Evolutionary conservation across 2,113 vertebrate genomes (phyloP).

Genomic region (Lutjanus erythropterus): DNA sequence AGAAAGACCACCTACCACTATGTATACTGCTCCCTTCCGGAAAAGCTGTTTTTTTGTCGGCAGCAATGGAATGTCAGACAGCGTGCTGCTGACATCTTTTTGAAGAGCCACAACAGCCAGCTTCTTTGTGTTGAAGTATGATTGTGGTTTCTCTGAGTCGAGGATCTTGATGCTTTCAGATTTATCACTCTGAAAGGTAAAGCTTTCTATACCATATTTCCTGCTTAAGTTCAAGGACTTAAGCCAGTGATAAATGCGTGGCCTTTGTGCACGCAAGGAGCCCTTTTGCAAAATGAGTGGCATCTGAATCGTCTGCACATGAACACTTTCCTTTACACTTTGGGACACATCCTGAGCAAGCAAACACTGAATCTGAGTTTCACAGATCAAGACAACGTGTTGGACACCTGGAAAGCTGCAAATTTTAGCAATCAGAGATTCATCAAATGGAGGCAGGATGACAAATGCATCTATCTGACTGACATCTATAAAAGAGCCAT

Average conservation of each 20-base stretch:
- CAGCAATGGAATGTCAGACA: slow-evolving; percentile 82
- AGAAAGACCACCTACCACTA: slow-evolving; percentile 88
- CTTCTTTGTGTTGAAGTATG: slow-evolving; percentile 83
- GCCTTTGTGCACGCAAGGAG: slow-evolving; percentile 76
- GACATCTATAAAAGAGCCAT: slow-evolving; percentile 53
- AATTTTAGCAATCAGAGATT: slow-evolving; percentile 69
- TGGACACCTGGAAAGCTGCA: slow-evolving; percentile 65
- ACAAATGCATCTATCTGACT: slow-evolving; percentile 80
- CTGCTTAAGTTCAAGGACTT: slow-evolving; percentile 78
- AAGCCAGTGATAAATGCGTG: slow-evolving; percentile 82
- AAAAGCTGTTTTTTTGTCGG: slow-evolving; percentile 80
- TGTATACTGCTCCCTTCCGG: slow-evolving; percentile 83
- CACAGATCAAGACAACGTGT: slow-evolving; percentile 84
- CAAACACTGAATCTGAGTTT: slow-evolving; percentile 59
- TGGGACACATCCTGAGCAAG: slow-evolving; percentile 57
- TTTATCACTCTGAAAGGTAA: slow-evolving; percentile 69
- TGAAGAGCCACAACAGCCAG: slow-evolving; percentile 76
- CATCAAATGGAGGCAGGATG: slow-evolving; percentile 83
- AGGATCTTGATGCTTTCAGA: slow-evolving; percentile 30
- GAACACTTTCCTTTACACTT: slow-evolving; percentile 75
- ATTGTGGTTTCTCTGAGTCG: slow-evolving; percentile 55
- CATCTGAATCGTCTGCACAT: slow-evolving; percentile 78
- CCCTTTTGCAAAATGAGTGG: slow-evolving; percentile 84
- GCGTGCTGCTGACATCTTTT: slow-evolving; percentile 29
- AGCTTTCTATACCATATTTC: slow-evolving; percentile 63